Percentiles rank a stretch among this genome's conserved stretches.
phyloP scores from a whole-genome alignment of 2,113 vertebrate species.

The Sapajus apella region DNA sequence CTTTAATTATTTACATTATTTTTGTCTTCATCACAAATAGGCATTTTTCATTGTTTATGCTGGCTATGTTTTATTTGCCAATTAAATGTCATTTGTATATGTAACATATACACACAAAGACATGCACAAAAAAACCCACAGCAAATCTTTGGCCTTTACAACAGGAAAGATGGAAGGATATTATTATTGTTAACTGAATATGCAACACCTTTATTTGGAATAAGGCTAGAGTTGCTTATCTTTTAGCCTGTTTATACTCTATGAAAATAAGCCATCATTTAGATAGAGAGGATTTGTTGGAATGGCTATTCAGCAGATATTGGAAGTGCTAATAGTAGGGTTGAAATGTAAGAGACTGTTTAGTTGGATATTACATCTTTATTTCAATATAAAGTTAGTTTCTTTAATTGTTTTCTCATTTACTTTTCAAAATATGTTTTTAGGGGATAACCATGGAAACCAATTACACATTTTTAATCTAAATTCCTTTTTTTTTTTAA shows the following conservation, averaged over 20 bases:
- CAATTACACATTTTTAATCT: not conserved
- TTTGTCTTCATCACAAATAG: constrained; percentile 8
- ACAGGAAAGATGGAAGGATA: not conserved
- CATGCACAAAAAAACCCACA: not conserved
- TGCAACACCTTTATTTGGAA: not conserved
- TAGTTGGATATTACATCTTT: not conserved
- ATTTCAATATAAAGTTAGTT: not conserved
- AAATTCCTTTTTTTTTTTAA: too few species aligned
- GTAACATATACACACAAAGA: not conserved
- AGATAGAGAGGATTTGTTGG: not conserved
- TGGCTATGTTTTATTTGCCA: not conserved
- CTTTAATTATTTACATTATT: not conserved
- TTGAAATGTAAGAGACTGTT: not conserved
- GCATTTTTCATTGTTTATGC: not conserved
- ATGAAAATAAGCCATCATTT: not conserved
- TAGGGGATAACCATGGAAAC: not conserved
- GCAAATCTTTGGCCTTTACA: constrained; percentile 17
- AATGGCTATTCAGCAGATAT: not conserved
- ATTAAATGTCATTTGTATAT: not conserved
- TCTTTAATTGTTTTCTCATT: not conserved
- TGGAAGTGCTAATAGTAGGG: not conserved
- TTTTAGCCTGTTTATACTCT: not conserved
- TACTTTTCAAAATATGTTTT: constrained; percentile 30
- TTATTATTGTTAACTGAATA: not conserved
- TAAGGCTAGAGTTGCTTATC: not conserved